Conservation (phyloP, 2,888 invertebrate genomes). For the Lacanobia wlatinum region DNA sequence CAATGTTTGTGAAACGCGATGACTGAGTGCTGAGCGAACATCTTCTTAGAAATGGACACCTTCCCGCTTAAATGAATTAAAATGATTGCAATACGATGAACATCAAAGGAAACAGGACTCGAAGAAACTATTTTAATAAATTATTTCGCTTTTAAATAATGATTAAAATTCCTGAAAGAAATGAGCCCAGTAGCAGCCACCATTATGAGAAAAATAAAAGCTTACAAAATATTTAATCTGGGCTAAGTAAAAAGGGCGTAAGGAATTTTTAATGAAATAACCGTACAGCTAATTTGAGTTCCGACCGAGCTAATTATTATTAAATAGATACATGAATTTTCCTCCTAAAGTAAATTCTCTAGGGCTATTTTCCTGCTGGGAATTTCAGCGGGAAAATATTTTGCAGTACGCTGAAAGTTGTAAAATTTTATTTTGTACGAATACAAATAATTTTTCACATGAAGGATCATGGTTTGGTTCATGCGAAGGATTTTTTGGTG, state of each 20-base stretch:
- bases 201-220: constrained; percentile 4
- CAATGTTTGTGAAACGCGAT: constrained; percentile 27
- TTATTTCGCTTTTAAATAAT: neutral
- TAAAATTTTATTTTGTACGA: constrained; percentile 8
- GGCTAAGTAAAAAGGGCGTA: constrained; percentile 8
- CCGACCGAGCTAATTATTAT: constrained; percentile 28
- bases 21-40: constrained; percentile 25
- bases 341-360: constrained; percentile 11
- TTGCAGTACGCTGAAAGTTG: neutral
- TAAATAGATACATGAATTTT: constrained; percentile 27
- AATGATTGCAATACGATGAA: constrained; percentile 19
- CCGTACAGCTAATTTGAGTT: constrained; percentile 16
- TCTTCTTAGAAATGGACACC: constrained; percentile 40
- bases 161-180: constrained; percentile 6
- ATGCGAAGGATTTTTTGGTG: neutral
- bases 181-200: neutral
- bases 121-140: constrained; percentile 12
- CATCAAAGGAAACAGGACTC: constrained; percentile 29
- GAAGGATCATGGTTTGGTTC: too few relatives aligned
- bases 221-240: constrained; percentile 21
- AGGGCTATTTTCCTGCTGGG: neutral
- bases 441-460: neutral
- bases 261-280: constrained; percentile 26
- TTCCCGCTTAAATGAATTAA: constrained; percentile 31
- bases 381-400: constrained; percentile 24